These are phyloP conservation scores for Phyllostomus hastatus DNA, from an alignment of 2,113 vertebrate species.

Conservation along the genomic window DNA sequence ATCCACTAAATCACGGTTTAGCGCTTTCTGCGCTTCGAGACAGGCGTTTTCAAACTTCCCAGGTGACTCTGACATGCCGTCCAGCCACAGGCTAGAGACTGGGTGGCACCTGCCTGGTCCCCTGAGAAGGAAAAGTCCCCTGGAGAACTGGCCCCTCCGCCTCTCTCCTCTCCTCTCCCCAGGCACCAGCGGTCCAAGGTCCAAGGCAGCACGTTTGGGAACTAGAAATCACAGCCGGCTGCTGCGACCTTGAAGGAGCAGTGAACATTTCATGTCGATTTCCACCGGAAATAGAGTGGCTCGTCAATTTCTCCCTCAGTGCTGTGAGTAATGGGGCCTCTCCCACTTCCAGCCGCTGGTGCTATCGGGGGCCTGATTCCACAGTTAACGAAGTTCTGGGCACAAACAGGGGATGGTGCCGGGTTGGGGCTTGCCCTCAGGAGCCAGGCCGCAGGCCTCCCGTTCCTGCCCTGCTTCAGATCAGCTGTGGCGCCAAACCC, in stretches of 20 bases:
- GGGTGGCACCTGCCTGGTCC: background rate
- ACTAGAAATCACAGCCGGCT: background rate
- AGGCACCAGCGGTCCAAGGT: background rate
- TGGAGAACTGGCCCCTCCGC: accelerated
- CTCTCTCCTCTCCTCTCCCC: background rate
- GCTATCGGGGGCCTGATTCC: background rate
- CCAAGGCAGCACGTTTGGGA: accelerated
- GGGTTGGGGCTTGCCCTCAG: background rate
- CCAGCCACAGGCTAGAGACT: background rate
- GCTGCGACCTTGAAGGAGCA: background rate
- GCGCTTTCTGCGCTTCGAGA: background rate
- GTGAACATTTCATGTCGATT: background rate
- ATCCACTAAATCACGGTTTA: background rate
- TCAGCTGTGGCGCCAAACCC: background rate
- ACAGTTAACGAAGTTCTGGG: background rate
- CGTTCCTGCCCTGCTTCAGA: background rate
- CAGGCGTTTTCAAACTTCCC: background rate
- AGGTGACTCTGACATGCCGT: background rate
- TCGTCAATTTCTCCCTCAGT: background rate
- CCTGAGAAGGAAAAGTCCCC: background rate
- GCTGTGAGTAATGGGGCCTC: background rate
- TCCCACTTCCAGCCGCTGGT: background rate
- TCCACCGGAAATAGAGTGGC: background rate
- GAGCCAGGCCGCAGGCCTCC: background rate
- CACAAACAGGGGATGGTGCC: background rate